These are phyloP conservation scores for Syrrhaptes paradoxus DNA, from an alignment of 2,113 vertebrate species.

Conservation along the genomic window DNA sequence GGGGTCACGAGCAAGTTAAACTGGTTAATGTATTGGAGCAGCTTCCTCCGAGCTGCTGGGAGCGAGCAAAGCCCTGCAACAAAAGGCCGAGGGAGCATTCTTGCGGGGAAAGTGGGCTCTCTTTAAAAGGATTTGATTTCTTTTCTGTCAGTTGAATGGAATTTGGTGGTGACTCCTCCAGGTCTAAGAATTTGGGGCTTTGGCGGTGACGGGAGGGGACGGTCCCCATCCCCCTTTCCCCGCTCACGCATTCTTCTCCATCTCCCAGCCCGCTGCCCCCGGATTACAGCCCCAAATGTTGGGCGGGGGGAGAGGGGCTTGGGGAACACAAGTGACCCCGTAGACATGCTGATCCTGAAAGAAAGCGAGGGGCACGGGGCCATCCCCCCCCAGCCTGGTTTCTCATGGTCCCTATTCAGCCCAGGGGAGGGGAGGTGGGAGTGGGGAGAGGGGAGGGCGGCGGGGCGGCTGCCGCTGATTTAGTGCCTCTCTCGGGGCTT, in stretches of 20 bases:
- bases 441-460: neutral
- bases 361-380: constrained; percentile 36
- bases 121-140: constrained; percentile 76
- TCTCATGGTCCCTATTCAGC: constrained; percentile 55
- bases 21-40: constrained; percentile 74
- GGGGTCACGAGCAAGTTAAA: constrained; percentile 73
- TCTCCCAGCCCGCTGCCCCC: neutral
- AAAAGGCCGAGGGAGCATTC: constrained; percentile 66
- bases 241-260: constrained; percentile 24
- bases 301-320: neutral
- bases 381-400: constrained; percentile 11
- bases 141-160: constrained; percentile 81
- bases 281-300: neutral
- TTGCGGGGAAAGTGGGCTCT: constrained; percentile 69
- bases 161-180: constrained; percentile 77
- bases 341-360: constrained; percentile 7
- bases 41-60: constrained; percentile 50
- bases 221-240: neutral
- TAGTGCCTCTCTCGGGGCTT: neutral
- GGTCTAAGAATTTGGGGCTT: constrained; percentile 66
- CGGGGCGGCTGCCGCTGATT: neutral
- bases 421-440: neutral
- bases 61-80: constrained; percentile 68
- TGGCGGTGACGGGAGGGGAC: constrained; percentile 26
- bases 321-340: neutral